Evolutionary conservation across 2,113 vertebrate genomes (phyloP).

Genomic region (Strix uralensis): DNA sequence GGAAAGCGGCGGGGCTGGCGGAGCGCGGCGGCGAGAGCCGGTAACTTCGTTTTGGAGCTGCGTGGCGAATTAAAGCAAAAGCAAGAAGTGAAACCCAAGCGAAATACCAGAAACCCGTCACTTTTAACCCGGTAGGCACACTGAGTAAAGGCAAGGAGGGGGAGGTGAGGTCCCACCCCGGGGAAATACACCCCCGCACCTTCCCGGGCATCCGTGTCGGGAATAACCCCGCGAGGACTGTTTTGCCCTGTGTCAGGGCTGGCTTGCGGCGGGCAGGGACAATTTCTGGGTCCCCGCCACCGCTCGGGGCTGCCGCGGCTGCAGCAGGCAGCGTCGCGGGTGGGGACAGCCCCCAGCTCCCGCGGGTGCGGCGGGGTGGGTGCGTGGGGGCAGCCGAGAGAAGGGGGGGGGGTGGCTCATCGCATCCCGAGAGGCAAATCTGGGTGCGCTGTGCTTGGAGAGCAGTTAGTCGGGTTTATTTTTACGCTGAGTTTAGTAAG

Average conservation of each 20-base stretch:
- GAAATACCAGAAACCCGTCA: not conserved
- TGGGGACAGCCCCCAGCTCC: not conserved
- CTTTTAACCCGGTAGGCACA: not conserved
- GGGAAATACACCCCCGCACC: not conserved
- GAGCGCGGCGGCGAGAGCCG: not conserved
- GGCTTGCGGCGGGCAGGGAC: not conserved
- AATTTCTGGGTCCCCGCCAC: no score
- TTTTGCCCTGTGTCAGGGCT: not conserved
- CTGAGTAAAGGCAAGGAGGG: not conserved
- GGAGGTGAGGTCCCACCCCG: no score
- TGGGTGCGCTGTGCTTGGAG: not conserved
- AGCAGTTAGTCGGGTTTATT: not conserved
- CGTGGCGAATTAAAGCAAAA: not conserved
- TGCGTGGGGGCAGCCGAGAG: not conserved
- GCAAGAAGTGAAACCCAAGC: not conserved
- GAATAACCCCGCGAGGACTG: not conserved
- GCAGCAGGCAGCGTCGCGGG: not conserved
- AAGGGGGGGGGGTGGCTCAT: not conserved
- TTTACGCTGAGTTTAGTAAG: not conserved
- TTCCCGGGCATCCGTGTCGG: not conserved
- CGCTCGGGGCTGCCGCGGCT: not conserved
- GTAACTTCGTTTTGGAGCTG: not conserved
- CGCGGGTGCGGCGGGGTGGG: rapidly evolving
- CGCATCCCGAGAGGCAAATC: not conserved
- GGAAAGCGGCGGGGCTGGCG: not conserved